These are phyloP conservation scores for Pelodytes ibericus DNA, from an alignment of 2,797 vertebrate species.

Conservation along the genomic window DNA sequence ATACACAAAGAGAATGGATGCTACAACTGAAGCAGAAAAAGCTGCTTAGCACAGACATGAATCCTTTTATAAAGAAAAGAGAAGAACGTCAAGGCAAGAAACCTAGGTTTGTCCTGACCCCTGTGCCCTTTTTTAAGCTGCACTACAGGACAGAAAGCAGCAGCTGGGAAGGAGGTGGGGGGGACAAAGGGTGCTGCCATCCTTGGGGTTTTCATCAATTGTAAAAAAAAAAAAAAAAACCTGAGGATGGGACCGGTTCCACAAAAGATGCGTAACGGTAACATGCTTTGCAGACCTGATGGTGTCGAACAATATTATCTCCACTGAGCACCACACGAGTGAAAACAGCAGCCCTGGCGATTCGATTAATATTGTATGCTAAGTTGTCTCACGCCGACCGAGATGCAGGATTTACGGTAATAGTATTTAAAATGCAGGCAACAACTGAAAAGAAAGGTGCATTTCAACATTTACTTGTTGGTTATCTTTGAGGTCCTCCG, in stretches of 20 bases:
- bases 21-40: slow-evolving; percentile 29
- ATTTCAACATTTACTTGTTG: too few species aligned
- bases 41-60: slow-evolving; percentile 23
- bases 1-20: slow-evolving; percentile 10
- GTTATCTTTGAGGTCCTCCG: too few species aligned
- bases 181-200: slow-evolving; percentile 47
- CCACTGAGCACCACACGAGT: slow-evolving; percentile 19
- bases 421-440: not conserved
- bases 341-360: not conserved
- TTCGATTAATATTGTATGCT: slow-evolving; percentile 27
- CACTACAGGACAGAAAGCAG: slow-evolving; percentile 49
- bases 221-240: slow-evolving; percentile 43
- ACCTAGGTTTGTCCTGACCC: slow-evolving; percentile 39
- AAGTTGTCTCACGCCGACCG: slow-evolving; percentile 10
- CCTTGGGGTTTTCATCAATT: slow-evolving; percentile 44
- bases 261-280: slow-evolving; percentile 10
- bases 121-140: slow-evolving; percentile 42
- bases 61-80: slow-evolving; percentile 23
- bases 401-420: slow-evolving; percentile 30
- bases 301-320: slow-evolving; percentile 8
- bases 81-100: slow-evolving; percentile 13
- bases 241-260: slow-evolving; percentile 4
- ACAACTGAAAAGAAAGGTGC: not conserved
- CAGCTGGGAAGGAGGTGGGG: slow-evolving; percentile 43
- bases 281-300: not conserved